Percentiles rank a stretch among this genome's conserved stretches.
Evolutionary conservation across 2,797 vertebrate species (phyloP).

Genomic region (Pampus argenteus): DNA sequence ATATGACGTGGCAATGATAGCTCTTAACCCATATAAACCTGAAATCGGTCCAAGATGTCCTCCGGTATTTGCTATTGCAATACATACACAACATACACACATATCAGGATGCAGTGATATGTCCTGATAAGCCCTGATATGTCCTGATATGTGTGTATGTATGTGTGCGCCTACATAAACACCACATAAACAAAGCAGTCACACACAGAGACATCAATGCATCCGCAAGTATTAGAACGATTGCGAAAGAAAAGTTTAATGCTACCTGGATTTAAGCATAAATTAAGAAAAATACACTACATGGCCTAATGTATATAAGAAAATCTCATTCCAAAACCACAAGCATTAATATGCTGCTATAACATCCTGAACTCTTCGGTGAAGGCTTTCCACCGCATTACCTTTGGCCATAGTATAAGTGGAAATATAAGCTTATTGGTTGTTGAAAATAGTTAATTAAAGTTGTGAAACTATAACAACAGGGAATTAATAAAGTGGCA

Average conservation of each 20-base stretch:
- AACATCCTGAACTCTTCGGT: not conserved
- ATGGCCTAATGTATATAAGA: not conserved
- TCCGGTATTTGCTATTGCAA: slow-evolving; percentile 61
- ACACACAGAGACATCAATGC: slow-evolving; percentile 10
- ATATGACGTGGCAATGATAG: slow-evolving; percentile 78
- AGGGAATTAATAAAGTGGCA: not conserved
- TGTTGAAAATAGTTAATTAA: not conserved
- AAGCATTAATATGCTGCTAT: not conserved
- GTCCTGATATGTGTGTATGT: too few species aligned
- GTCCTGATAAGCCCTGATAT: too few species aligned
- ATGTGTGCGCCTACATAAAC: slow-evolving; percentile 6
- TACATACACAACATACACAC: too few species aligned
- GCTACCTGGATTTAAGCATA: not conserved
- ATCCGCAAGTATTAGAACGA: slow-evolving; percentile 9
- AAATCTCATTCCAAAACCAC: not conserved
- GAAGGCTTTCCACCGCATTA: not conserved
- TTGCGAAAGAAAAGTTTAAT: not conserved
- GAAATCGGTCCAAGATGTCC: slow-evolving; percentile 75
- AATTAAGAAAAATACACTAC: not conserved
- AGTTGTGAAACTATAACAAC: not conserved
- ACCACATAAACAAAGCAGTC: slow-evolving; percentile 17
- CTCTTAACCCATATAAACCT: slow-evolving; percentile 82
- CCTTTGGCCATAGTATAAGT: not conserved
- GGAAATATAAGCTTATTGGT: not conserved
- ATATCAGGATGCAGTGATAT: too few species aligned